Conservation (phyloP, 2,113 vertebrate species). For the Mormoops blainvillei region DNA sequence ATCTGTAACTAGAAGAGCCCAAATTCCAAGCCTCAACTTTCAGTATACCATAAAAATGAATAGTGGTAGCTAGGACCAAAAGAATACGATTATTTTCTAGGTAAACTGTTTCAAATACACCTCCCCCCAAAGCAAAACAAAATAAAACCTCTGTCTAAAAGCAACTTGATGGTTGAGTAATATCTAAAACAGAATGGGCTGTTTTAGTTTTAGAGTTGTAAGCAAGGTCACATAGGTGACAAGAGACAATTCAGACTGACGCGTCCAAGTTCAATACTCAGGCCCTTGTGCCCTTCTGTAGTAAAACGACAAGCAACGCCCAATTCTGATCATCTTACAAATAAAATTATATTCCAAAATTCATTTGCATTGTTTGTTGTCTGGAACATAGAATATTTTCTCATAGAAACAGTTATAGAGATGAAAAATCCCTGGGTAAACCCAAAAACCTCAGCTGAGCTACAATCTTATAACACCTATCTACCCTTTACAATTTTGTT, state of each 20-base stretch:
- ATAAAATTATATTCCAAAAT: not conserved
- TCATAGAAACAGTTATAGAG: not conserved
- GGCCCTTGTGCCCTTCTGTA: not conserved
- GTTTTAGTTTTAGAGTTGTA: not conserved
- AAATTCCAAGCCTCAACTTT: not conserved
- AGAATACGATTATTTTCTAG: not conserved
- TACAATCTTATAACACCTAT: not conserved
- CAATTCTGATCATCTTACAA: not conserved
- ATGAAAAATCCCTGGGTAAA: not conserved
- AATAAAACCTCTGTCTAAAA: not conserved
- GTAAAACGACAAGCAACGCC: not conserved
- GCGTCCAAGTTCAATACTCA: not conserved
- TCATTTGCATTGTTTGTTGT: not conserved
- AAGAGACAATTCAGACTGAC: not conserved
- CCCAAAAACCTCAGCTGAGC: not conserved
- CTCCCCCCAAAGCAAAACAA: not conserved
- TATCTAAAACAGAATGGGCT: not conserved
- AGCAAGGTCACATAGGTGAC: not conserved
- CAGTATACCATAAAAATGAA: not conserved
- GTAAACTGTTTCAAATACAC: constrained; percentile 4
- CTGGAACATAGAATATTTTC: not conserved
- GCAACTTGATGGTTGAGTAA: not conserved
- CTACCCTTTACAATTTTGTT: not conserved
- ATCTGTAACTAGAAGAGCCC: not conserved
- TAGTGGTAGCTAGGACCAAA: not conserved